Evolutionary conservation across 2,888 invertebrate genomes (phyloP).

Genomic region (Rutpela maculata): DNA sequence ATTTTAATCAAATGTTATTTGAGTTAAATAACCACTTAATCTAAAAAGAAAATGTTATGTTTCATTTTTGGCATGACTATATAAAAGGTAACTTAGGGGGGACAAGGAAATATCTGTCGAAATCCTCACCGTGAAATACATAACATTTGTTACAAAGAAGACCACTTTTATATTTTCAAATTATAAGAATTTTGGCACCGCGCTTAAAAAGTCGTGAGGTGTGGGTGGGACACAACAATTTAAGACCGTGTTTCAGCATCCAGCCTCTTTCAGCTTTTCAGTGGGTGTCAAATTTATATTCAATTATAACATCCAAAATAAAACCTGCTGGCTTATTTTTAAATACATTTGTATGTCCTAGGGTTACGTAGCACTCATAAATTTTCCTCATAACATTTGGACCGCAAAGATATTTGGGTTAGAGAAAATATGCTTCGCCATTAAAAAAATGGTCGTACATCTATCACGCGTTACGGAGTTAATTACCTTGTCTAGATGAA

Average conservation of each 20-base stretch:
- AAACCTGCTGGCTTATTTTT: constrained; percentile 52
- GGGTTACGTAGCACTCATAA: constrained; percentile 28
- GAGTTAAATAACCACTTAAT: too few species aligned
- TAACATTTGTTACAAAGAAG: neutral
- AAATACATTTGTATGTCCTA: constrained; percentile 38
- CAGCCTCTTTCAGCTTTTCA: constrained; percentile 53
- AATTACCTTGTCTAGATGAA: neutral
- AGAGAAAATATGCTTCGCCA: constrained; percentile 12
- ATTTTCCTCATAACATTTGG: constrained; percentile 23
- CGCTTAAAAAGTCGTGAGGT: constrained; percentile 17
- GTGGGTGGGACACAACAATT: constrained; percentile 52
- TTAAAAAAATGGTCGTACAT: constrained; percentile 17
- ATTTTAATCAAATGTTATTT: too few species aligned
- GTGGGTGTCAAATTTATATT: constrained; percentile 56
- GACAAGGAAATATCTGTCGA: neutral
- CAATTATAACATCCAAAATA: constrained; percentile 52
- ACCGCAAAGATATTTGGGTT: constrained; percentile 20
- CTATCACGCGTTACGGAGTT: neutral
- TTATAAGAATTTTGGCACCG: constrained; percentile 17
- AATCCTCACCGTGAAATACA: neutral
- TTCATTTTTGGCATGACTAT: neutral
- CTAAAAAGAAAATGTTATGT: too few species aligned
- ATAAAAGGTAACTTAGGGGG: neutral
- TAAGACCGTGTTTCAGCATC: constrained; percentile 52
- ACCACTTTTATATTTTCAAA: neutral